phyloP scores from a whole-genome alignment of 2,113 vertebrate genomes.

The Hirundichthys speculiger region DNA sequence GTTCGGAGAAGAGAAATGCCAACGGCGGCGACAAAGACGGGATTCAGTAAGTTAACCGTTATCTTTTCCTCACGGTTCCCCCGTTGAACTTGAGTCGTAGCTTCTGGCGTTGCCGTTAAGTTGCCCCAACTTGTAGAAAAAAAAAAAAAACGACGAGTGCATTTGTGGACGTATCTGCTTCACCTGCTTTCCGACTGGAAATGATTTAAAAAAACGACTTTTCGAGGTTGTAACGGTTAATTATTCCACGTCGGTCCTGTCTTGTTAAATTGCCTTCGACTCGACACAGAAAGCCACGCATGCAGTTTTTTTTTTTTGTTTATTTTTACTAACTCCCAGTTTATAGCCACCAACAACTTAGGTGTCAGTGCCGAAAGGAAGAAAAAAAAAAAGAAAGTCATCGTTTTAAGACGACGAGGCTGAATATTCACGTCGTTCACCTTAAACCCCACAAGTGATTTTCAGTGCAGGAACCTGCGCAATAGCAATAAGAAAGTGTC shows the following conservation, averaged over 20 bases:
- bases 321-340: neutral
- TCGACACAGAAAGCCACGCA: constrained; percentile 43
- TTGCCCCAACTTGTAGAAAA: neutral
- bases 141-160: neutral
- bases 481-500: neutral
- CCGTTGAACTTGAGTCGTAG: constrained; percentile 51
- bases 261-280: too few species aligned
- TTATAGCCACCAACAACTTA: constrained; percentile 42
- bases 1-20: constrained; percentile 72
- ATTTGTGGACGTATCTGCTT: too few species aligned
- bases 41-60: constrained; percentile 76
- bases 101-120: constrained; percentile 13
- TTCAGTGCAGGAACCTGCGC: neutral
- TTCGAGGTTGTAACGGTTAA: too few species aligned
- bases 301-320: constrained; percentile 33
- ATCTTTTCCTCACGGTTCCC: constrained; percentile 13
- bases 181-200: too few species aligned
- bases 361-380: neutral
- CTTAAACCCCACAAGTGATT: neutral
- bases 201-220: too few species aligned
- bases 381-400: neutral
- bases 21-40: constrained; percentile 72
- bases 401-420: neutral
- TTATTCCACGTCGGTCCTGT: too few species aligned
- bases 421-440: constrained; percentile 18